A percentile compares a stretch with the other conserved stretches of the same genome.
phyloP scores from a whole-genome alignment of 2,113 vertebrate genomes.

The Seriola quinqueradiata region DNA sequence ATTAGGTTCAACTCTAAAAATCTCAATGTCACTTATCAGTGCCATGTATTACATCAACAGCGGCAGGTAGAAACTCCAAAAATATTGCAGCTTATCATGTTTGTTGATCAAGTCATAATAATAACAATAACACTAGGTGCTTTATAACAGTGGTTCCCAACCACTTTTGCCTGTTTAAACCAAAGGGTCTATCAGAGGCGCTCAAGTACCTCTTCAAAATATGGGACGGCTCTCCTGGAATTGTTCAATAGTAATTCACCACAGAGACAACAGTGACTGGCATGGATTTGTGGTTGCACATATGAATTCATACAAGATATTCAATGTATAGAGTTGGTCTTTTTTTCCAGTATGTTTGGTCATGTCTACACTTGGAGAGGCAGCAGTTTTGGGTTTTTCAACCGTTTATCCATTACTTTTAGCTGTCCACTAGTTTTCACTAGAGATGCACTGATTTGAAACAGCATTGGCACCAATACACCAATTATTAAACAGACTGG shows the following conservation, averaged over 20 bases:
- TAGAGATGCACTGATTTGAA: neutral
- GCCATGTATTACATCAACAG: constrained; percentile 7
- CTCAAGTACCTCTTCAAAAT: neutral
- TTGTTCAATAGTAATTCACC: neutral
- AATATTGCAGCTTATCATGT: neutral
- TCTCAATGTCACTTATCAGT: constrained; percentile 17
- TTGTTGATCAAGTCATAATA: neutral
- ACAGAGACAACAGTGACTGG: neutral
- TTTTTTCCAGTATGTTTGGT: neutral
- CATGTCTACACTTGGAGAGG: neutral
- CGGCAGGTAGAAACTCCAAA: neutral
- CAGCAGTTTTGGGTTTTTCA: neutral
- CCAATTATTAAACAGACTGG: neutral
- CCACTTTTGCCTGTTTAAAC: neutral
- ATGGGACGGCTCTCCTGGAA: neutral
- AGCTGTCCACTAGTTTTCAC: neutral
- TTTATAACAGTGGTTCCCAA: neutral
- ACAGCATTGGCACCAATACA: neutral
- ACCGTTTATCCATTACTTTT: neutral
- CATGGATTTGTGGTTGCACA: neutral
- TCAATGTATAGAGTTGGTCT: neutral
- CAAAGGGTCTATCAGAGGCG: neutral
- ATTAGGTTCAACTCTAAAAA: constrained; percentile 31
- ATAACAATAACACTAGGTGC: neutral
- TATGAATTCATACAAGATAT: neutral